phyloP scores from a whole-genome alignment of 2,113 vertebrate genomes.

The Clinocottus analis region DNA sequence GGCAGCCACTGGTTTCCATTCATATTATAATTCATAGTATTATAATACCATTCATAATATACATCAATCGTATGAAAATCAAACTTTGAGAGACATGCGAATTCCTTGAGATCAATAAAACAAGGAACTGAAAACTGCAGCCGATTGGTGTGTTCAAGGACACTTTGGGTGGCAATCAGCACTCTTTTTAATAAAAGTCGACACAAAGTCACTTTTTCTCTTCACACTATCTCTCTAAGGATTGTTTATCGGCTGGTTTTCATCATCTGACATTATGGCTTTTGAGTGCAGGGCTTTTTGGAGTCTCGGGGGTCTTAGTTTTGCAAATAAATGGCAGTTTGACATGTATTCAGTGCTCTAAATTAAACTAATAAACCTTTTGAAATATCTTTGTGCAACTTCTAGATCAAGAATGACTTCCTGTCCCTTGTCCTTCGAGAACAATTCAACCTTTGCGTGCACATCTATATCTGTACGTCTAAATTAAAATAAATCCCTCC shows the following conservation, averaged over 20 bases:
- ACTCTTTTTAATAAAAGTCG: no score
- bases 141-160: neutral
- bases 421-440: neutral
- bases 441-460: neutral
- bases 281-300: neutral
- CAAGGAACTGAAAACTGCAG: neutral
- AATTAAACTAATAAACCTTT: neutral
- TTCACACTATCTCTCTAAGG: neutral
- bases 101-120: neutral
- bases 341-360: neutral
- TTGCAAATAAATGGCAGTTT: neutral
- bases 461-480: constrained; percentile 2
- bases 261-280: neutral
- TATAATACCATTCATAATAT: neutral
- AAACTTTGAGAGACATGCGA: neutral
- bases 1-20: neutral
- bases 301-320: neutral
- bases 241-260: neutral
- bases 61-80: neutral
- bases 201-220: neutral
- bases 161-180: no score
- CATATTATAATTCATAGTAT: neutral
- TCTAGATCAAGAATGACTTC: neutral
- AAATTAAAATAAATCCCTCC: constrained; percentile 5
- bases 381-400: neutral